Evolutionary conservation across 92 coral and sea anemone genomes (phyloP), one percentile per base, ranked within the genome.

Genomic region (Siderastrea radians): DNA sequence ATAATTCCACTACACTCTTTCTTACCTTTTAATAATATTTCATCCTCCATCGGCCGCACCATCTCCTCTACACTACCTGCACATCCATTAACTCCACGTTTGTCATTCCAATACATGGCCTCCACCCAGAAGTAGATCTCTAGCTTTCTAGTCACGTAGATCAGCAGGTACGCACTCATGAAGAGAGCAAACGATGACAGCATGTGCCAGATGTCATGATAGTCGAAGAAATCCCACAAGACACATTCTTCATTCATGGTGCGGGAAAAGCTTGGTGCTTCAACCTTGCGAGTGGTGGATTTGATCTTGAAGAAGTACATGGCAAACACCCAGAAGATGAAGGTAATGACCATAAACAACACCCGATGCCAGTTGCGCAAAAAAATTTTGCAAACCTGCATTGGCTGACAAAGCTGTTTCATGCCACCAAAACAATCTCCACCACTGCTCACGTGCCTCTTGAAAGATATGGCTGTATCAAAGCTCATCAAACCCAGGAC

Each of bases 191-290:
- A 94, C 10, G 99, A 95, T 0, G 99, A 97, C 69, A 96, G 83
- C 95, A 97, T 95, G 84, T 97, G 99, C 99, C 99, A 97, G 85
- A 94, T 87, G 67, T 97, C 99, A n/a, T 97, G 99, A 74, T 97
- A 96, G 82, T 95, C 99, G 43, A 97, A 97, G 85, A 96, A 97
- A 16, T 97, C 98, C 99, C 98, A 95, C 72, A 95, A 86, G 48
- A 93, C 89, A 79, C 99, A 97, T 46, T 94, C 98, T 66, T 86
- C 68, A 88, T 97, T 97, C 76, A 43, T 50, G 5, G 94, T 86
- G 76, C 98, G 98, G 14, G 96, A 96, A 47, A 82, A 67, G 79
- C 98, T 96, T 53, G 99, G 98, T 48, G 73, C 59, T 0, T 88
- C 94, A 16, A 83, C 94, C 85, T 97, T 97, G 82, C 88, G 92